These are phyloP conservation scores for Palaemon carinicauda DNA, from an alignment of 1,140 invertebrate genomes.

Conservation along the genomic window DNA sequence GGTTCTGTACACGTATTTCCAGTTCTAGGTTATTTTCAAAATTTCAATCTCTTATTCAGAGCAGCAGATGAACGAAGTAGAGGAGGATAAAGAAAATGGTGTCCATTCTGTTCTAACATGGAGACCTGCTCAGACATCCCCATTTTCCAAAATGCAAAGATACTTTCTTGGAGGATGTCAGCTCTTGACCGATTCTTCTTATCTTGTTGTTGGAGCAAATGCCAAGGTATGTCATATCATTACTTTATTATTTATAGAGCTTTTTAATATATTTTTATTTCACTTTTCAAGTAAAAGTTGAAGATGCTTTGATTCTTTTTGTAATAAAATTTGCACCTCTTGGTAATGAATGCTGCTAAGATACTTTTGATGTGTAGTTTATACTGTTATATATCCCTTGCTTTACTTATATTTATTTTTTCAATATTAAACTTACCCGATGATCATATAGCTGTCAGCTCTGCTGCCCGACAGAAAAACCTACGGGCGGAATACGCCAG, in stretches of 20 bases:
- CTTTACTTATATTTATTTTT: too few relatives aligned
- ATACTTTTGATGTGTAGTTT: too few relatives aligned
- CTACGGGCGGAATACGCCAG: too few relatives aligned
- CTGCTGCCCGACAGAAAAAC: too few relatives aligned
- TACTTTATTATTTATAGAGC: not conserved
- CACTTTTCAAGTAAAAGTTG: not conserved
- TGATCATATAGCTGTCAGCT: too few relatives aligned
- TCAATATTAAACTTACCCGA: too few relatives aligned
- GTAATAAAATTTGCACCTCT: too few relatives aligned
- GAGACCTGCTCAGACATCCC: conserved; percentile 28
- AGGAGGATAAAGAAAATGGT: not conserved
- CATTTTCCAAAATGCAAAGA: conserved; percentile 15
- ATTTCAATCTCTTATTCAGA: not conserved
- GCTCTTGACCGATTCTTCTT: conserved; percentile 24
- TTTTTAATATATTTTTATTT: not conserved
- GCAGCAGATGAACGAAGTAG: not conserved
- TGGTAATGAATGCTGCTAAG: too few relatives aligned
- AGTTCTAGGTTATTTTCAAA: too few relatives aligned
- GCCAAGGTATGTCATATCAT: not conserved
- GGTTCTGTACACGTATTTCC: too few relatives aligned
- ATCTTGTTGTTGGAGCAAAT: conserved; percentile 13
- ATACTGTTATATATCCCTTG: too few relatives aligned
- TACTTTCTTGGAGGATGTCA: conserved; percentile 28
- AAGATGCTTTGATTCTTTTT: not conserved
- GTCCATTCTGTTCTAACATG: conserved; percentile 18